Evolutionary conservation across 1,140 invertebrate genomes (phyloP), one percentile per base, ranked within the genome.

Genomic region (Callitettix versicolor): DNA sequence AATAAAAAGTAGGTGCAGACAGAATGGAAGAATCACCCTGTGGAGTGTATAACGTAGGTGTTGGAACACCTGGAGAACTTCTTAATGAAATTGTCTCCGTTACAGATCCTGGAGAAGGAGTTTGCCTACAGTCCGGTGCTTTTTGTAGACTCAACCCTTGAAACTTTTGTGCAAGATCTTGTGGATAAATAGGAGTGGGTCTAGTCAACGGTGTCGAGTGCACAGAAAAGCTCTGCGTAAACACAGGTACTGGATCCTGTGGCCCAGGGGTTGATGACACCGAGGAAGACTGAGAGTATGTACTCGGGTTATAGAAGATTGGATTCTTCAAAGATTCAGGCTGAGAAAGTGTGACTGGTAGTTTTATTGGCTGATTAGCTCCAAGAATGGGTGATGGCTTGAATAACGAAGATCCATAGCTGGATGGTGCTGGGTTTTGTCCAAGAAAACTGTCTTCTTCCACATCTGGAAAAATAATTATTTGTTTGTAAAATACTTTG

Each of bases 401-500:
- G 26, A 30, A 30, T 30, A 30, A 9, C 9, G 9, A 3, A 4
- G 26, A 30, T 9, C 26, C 26, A 30, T 30, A 30, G 33, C 18
- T 51, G 33, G 17, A 18, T 9, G 17, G 15, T 14, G 18, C 30
- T n/a, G 30, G 48, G 7, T 51, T 34, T 36, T 51, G 48, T 36
- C 48, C 48, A 11, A 51, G 15, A 21, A 51, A 38, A 38, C 34
- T 51, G 15, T 51, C 48, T 2, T 30, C 48, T 51, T 51, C 48
- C 20, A 36, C 36, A 18, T 51, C 48, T 51, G 48, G 5, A 30
- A 51, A 51, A 26, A 24, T 20, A 48, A 26, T 46, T n/a, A n/a
- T n/a, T n/a, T n/a, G n/a, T n/a, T n/a, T n/a, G n/a, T n/a, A n/a
- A n/a, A n/a, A n/a, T n/a, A n/a, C n/a, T n/a, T n/a, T n/a, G n/a